Percentiles rank a stretch among this genome's conserved stretches.
Conservation (phyloP, 2,888 invertebrate genomes). For the Uloborus plumipes region DNA sequence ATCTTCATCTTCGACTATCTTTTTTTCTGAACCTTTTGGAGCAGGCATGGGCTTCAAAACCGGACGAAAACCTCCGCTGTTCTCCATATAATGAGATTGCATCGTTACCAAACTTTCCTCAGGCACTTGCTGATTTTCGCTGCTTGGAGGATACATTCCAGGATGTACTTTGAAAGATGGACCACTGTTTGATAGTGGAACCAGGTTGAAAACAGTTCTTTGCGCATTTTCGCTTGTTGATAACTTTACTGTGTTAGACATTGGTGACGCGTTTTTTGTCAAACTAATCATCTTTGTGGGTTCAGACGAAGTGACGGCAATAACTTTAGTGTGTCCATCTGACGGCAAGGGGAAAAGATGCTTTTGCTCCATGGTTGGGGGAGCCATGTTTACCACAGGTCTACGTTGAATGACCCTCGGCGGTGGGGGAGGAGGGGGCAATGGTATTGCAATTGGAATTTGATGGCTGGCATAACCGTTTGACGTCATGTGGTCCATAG, state of each 20-base stretch:
- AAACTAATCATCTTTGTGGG: slow-evolving; percentile 36
- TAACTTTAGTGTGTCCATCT: slow-evolving; percentile 11
- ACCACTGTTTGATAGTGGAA: neutral
- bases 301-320: slow-evolving; percentile 14
- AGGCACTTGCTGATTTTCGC: slow-evolving; percentile 33
- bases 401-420: slow-evolving; percentile 22
- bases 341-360: slow-evolving; percentile 22
- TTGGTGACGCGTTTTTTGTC: slow-evolving; percentile 8
- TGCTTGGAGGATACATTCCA: slow-evolving; percentile 33
- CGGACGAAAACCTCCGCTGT: slow-evolving; percentile 7
- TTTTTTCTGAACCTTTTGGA: slow-evolving; percentile 30
- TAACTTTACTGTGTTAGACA: neutral
- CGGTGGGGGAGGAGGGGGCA: slow-evolving; percentile 42
- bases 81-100: slow-evolving; percentile 6
- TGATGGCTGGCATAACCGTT: slow-evolving; percentile 24
- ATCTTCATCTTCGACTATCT: slow-evolving; percentile 43
- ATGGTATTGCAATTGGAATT: slow-evolving; percentile 20
- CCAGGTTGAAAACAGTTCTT: neutral
- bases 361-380: slow-evolving; percentile 1
- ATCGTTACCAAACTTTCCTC: slow-evolving; percentile 26
- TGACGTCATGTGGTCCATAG: neutral
- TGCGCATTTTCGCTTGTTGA: neutral
- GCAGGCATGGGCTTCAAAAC: slow-evolving; percentile 43
- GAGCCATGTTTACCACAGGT: slow-evolving; percentile 25
- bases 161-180: slow-evolving; percentile 28